These are phyloP conservation scores for Melanotaenia pygmaea DNA, from an alignment of 2,797 vertebrate genomes.

Conservation along the genomic window DNA sequence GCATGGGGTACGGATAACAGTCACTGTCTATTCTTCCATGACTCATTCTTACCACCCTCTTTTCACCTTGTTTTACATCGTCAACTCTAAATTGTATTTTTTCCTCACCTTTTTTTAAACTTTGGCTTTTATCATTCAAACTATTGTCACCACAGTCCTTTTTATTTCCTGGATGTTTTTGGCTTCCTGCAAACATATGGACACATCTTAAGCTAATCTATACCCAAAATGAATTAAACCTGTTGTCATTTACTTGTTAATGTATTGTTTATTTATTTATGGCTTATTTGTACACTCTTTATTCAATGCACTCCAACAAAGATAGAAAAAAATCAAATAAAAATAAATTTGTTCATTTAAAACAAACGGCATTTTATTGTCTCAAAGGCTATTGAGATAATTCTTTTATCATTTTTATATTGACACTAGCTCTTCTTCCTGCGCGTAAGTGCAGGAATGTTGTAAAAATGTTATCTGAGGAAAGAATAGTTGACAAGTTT, in stretches of 20 bases:
- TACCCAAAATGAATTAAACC: conserved; percentile 44
- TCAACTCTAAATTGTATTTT: conserved; percentile 16
- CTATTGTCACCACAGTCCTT: conserved; percentile 7
- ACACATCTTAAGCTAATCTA: conserved; percentile 53
- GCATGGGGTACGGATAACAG: conserved; percentile 45
- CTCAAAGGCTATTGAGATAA: conserved; percentile 10
- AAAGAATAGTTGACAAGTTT: conserved; percentile 43
- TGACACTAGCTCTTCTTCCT: conserved; percentile 8
- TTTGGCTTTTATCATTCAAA: conserved; percentile 30
- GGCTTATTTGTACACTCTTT: conserved; percentile 4
- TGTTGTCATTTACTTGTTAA: conserved; percentile 7
- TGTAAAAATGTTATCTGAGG: conserved; percentile 17
- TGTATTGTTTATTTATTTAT: too few relatives aligned
- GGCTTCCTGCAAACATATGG: conserved; percentile 42
- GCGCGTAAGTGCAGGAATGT: not conserved
- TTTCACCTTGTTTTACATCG: conserved; percentile 33
- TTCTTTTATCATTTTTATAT: conserved; percentile 26
- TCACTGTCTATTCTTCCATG: conserved; percentile 42
- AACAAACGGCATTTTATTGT: conserved; percentile 1
- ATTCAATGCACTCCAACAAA: conserved; percentile 13
- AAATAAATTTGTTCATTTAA: conserved; percentile 1
- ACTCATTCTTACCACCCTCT: conserved; percentile 35
- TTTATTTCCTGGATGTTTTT: conserved; percentile 6
- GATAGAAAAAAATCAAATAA: not conserved
- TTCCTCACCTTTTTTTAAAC: not conserved